A percentile compares a stretch with the other conserved stretches of the same genome.
phyloP scores from a whole-genome alignment of 2,113 vertebrate genomes.

The Taxidea taxus region DNA sequence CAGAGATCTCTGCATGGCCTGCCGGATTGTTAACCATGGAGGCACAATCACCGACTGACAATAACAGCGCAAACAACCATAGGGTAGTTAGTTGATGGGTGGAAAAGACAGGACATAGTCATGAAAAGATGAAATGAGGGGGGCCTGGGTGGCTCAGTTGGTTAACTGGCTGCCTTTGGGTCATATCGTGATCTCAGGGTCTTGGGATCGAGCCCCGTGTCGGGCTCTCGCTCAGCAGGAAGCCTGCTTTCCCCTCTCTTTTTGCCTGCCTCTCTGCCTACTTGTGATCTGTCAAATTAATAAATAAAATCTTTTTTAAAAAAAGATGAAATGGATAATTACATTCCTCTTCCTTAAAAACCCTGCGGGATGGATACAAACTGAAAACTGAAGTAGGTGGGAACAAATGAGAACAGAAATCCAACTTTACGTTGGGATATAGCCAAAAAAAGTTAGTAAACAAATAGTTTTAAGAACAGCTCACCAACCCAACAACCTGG shows the following conservation, averaged over 20 bases:
- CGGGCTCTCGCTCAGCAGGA: too few species aligned
- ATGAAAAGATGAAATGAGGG: background rate
- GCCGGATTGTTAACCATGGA: background rate
- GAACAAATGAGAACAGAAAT: background rate
- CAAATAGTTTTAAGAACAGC: background rate
- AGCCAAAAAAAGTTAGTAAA: background rate
- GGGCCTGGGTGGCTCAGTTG: too few species aligned
- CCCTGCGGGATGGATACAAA: background rate
- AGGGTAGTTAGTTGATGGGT: background rate
- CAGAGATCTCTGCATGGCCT: background rate
- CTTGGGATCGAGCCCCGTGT: too few species aligned
- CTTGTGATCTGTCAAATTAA: too few species aligned
- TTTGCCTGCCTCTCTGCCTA: too few species aligned
- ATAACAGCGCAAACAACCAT: background rate
- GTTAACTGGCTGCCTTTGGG: too few species aligned
- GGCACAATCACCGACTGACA: background rate
- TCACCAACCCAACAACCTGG: background rate
- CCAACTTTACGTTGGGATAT: background rate
- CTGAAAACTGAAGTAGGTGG: background rate
- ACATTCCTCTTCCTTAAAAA: background rate
- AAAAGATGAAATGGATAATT: background rate
- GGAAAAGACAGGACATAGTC: background rate
- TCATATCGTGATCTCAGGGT: too few species aligned
- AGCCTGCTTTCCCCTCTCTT: too few species aligned
- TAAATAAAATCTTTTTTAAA: too few species aligned